phyloP scores from a whole-genome alignment of 2,888 invertebrate genomes.

The Cheiracanthium punctorium region DNA sequence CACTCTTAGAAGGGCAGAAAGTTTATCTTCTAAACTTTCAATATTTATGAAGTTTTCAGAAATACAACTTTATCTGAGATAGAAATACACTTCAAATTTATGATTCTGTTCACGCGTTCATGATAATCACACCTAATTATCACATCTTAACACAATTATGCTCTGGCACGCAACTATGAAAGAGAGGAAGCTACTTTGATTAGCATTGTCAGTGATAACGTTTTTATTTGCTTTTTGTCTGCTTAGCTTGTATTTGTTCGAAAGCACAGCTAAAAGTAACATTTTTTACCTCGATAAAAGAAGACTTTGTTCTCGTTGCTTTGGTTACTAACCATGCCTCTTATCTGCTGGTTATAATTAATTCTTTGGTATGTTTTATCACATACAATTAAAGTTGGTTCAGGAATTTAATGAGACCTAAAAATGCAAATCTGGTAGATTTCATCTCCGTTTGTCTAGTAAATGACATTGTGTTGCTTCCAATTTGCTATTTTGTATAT shows the following conservation, averaged over 20 bases:
- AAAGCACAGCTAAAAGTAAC: background rate
- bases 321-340: too few species aligned
- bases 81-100: background rate
- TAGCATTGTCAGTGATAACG: slow-evolving; percentile 1
- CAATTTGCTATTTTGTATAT: too few species aligned
- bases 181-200: background rate
- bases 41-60: background rate
- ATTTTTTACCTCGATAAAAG: too few species aligned
- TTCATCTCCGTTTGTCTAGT: too few species aligned
- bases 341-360: too few species aligned
- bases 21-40: background rate
- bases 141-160: slow-evolving; percentile 45
- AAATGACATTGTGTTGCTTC: too few species aligned
- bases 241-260: background rate
- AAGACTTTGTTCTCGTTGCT: too few species aligned
- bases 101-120: slow-evolving; percentile 40
- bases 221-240: background rate
- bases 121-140: slow-evolving; percentile 56
- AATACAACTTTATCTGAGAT: background rate
- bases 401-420: too few species aligned
- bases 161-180: slow-evolving; percentile 43
- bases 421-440: too few species aligned
- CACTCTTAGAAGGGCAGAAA: background rate
- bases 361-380: too few species aligned
- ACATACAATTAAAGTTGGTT: too few species aligned